These are phyloP conservation scores for Saturnia japonica DNA, from an alignment of 2,888 invertebrate genomes.

Conservation along the genomic window DNA sequence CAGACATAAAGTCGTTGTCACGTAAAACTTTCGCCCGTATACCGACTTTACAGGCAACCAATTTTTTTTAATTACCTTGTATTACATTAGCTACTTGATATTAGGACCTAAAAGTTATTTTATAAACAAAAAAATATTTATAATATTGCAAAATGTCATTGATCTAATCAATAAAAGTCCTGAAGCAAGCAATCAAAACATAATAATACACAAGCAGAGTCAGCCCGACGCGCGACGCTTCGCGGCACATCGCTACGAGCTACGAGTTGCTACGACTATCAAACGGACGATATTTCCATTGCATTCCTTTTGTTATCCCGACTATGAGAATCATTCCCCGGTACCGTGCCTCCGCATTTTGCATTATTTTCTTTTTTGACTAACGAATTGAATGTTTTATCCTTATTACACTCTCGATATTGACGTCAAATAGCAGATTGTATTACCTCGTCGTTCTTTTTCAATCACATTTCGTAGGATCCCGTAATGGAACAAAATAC, in stretches of 20 bases:
- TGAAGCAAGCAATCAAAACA: slow-evolving; percentile 63
- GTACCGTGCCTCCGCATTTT: slow-evolving; percentile 65
- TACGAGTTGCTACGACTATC: slow-evolving; percentile 55
- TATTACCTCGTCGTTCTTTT: slow-evolving; percentile 29
- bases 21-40: no score
- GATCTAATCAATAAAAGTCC: slow-evolving; percentile 50
- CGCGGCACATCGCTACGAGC: slow-evolving; percentile 30
- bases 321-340: slow-evolving; percentile 71
- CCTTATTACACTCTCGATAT: slow-evolving; percentile 60
- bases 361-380: slow-evolving; percentile 72
- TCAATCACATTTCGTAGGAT: slow-evolving; percentile 6
- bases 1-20: no score
- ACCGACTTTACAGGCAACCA: no score
- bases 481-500: slow-evolving; percentile 7
- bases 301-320: slow-evolving; percentile 71
- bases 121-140: neutral
- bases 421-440: slow-evolving; percentile 44
- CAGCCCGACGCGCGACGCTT: slow-evolving; percentile 40
- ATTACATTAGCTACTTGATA: neutral
- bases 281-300: slow-evolving; percentile 68
- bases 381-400: slow-evolving; percentile 76
- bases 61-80: no score
- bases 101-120: neutral
- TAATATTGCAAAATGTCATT: slow-evolving; percentile 26
- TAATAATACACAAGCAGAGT: slow-evolving; percentile 54